Percentiles rank a stretch among this genome's conserved stretches.
Conservation (phyloP, 2,888 invertebrate genomes). For the Trisateles emortualis region DNA sequence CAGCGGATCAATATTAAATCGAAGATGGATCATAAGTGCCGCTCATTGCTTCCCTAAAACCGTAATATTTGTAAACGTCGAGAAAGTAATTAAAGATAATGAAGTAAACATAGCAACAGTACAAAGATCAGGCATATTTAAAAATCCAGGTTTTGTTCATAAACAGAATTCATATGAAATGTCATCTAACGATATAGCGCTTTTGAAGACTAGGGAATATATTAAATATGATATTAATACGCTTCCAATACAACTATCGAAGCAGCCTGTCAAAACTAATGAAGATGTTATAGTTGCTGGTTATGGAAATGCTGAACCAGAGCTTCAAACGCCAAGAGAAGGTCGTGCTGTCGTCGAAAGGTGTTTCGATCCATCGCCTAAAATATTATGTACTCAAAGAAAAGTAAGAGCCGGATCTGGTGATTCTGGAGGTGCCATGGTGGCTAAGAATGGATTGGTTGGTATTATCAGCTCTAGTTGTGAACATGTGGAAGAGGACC, state of each 20-base stretch:
- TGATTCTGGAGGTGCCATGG: slow-evolving; percentile 54
- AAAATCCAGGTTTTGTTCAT: neutral
- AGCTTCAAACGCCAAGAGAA: slow-evolving; percentile 31
- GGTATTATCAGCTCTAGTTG: slow-evolving; percentile 48
- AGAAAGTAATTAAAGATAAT: neutral
- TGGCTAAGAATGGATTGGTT: slow-evolving; percentile 33
- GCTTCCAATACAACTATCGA: slow-evolving; percentile 34
- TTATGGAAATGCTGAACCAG: slow-evolving; percentile 35
- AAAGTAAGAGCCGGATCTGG: slow-evolving; percentile 39
- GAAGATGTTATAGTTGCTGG: slow-evolving; percentile 44
- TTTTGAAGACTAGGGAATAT: slow-evolving; percentile 36
- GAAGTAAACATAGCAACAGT: neutral
- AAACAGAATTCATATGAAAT: neutral
- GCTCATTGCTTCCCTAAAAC: slow-evolving; percentile 49
- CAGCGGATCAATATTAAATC: slow-evolving; percentile 50
- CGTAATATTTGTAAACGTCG: neutral
- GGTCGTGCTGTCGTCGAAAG: slow-evolving; percentile 29
- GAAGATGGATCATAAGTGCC: slow-evolving; percentile 46
- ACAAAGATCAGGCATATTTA: neutral
- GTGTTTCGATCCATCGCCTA: no score
- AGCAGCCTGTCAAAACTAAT: neutral
- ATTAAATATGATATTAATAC: slow-evolving; percentile 33
- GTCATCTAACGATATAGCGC: slow-evolving; percentile 40
- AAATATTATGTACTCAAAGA: slow-evolving; percentile 43
- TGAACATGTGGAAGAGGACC: slow-evolving; percentile 5